Conservation (phyloP, 2,888 invertebrate genomes). For the Megastigmus dorsalis region DNA sequence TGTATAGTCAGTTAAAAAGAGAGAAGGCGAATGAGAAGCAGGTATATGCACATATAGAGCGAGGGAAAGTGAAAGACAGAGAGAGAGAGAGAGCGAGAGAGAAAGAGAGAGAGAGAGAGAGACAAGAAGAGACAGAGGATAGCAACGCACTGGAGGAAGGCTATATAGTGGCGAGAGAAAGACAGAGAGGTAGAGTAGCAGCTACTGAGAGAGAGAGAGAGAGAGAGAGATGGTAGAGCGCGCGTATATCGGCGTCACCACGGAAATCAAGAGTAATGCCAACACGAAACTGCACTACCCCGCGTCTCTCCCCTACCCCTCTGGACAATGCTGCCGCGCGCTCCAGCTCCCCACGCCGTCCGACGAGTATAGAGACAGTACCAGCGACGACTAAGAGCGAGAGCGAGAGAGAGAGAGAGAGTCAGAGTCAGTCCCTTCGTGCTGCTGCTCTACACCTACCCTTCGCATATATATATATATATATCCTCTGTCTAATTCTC, state of each 20-base stretch:
- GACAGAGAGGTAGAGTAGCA: constrained; percentile 17
- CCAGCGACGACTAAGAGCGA: constrained; percentile 15
- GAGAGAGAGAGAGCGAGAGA: neutral
- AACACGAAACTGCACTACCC: constrained; percentile 80
- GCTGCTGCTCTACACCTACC: too few species aligned
- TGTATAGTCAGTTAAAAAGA: constrained; percentile 2
- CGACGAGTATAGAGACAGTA: constrained; percentile 21
- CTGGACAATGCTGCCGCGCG: neutral
- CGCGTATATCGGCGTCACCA: constrained; percentile 72
- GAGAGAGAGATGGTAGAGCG: constrained; percentile 57
- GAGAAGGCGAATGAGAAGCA: neutral
- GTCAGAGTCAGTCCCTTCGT: neutral
- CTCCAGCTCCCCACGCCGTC: constrained; percentile 26
- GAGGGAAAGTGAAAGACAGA: neutral
- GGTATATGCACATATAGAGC: neutral
- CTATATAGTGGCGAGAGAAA: constrained; percentile 15
- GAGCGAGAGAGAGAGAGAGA: constrained; percentile 38
- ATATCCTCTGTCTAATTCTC: neutral
- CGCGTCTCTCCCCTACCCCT: constrained; percentile 56
- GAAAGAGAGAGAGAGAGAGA: constrained; percentile 9
- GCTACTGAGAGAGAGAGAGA: constrained; percentile 59
- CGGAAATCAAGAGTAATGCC: constrained; percentile 81
- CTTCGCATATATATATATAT: too few species aligned
- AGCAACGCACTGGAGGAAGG: constrained; percentile 38
- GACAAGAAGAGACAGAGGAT: neutral